Base-by-base conservation (phyloP, 2,113 vertebrate genomes). In the Sula dactylatra region DNA sequence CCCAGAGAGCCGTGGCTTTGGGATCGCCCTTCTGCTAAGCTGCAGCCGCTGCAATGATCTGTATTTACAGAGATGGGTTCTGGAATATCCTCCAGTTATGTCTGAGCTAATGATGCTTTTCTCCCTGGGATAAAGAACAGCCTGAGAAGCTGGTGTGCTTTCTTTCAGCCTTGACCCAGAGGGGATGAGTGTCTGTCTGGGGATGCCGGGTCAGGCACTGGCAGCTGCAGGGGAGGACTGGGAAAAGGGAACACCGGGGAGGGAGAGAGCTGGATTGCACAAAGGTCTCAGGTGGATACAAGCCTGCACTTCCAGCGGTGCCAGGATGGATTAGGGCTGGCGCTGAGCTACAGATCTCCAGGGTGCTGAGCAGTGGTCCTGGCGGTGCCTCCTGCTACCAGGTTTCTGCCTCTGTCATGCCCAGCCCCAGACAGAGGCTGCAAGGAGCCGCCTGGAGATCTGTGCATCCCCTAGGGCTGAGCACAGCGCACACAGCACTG, bases 401-500 rank as follows among this genome's bases (percentile, higher is more conserved):
- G 17, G 11, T 12, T 71, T 58, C 19, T 56, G 65, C 15, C 26
- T 54, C 45, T 45, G 21, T 11, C 9, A 0, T 2, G 3, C 20
- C 6, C 4, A 7, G 38, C 45, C 52, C 29, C 0, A 3, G 71
- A 11, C 1, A 6, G 76, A 47, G 36, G 44, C 47, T 64, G 58
- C 16, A 9, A 27, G 70, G 65, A 49, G 26, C n/a, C 20, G 7
- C 52, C 25, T 0, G 2, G 27, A 16, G 34, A 47, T 6, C 12
- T 1, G 65, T 8, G 54, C 44, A 24, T 36, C 3, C 7, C 5
- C 44, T 2, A 0, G 34, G 66, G 20, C 45, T 7, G 52, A 44
- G 78, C 6, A 6, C 79, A 36, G 85, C 4, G 0, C 69, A 4
- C 4, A 10, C 32, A 32, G 86, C 6, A 1, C 79, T 0, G 40